Percentiles rank a stretch among this genome's conserved stretches.
phyloP scores from a whole-genome alignment of 2,113 vertebrate species.

The Holacanthus passer region DNA sequence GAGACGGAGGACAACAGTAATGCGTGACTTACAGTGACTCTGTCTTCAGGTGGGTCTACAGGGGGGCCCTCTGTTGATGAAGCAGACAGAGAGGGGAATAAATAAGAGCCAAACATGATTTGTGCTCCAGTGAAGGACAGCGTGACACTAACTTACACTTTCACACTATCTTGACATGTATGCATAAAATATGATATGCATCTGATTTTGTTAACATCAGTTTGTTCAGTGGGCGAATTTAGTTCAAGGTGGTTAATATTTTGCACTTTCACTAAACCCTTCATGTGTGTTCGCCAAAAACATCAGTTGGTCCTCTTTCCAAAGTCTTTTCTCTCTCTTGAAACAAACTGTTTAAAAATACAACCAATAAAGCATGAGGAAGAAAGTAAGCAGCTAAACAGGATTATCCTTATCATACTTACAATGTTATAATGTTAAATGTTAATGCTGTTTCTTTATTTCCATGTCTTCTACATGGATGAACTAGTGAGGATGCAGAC shows the following conservation, averaged over 20 bases:
- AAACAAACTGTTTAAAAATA: no score
- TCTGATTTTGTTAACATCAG: neutral
- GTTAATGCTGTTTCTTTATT: neutral
- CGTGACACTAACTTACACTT: neutral
- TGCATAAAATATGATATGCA: neutral
- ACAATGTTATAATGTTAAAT: neutral
- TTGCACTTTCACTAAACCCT: no score
- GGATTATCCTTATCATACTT: neutral
- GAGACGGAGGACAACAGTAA: slow-evolving; percentile 14
- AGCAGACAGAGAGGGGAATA: slow-evolving; percentile 16
- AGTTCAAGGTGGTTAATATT: neutral
- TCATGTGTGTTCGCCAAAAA: no score
- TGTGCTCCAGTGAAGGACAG: neutral
- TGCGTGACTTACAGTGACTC: slow-evolving; percentile 91
- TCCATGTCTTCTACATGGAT: neutral
- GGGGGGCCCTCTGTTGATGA: slow-evolving; percentile 86
- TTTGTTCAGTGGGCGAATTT: neutral
- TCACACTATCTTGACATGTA: neutral
- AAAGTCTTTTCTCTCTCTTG: neutral
- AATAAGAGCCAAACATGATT: slow-evolving; percentile 13
- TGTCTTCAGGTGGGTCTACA: slow-evolving; percentile 89
- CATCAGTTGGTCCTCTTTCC: neutral
- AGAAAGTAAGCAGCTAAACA: neutral
- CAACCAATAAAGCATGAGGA: no score
- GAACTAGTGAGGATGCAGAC: no score